phyloP scores from a whole-genome alignment of 2,888 invertebrate species.

The Drosophila prostipennis region DNA sequence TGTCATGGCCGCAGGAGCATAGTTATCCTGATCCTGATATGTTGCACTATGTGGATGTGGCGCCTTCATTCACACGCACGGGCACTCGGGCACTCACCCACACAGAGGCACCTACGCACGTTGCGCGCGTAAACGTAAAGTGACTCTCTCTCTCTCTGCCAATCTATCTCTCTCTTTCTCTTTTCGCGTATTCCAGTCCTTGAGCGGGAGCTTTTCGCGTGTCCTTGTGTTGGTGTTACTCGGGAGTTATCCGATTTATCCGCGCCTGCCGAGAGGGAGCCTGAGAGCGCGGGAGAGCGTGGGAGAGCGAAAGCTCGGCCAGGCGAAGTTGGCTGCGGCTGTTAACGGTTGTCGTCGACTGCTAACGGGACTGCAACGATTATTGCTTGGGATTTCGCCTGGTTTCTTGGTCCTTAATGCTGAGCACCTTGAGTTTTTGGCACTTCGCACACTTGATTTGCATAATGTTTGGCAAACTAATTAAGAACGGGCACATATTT shows the following conservation, averaged over 20 bases:
- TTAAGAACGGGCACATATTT: slow-evolving; percentile 50
- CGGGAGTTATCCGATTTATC: slow-evolving; percentile 64
- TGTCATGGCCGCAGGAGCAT: slow-evolving; percentile 63
- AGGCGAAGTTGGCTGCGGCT: slow-evolving; percentile 66
- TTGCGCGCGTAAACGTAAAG: slow-evolving; percentile 77
- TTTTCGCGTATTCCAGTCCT: slow-evolving; percentile 74
- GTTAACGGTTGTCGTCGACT: slow-evolving; percentile 44
- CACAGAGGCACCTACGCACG: slow-evolving; percentile 43
- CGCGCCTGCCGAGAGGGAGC: slow-evolving; percentile 61
- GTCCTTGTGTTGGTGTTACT: slow-evolving; percentile 66
- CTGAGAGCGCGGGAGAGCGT: slow-evolving; percentile 10
- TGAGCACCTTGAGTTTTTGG: slow-evolving; percentile 53
- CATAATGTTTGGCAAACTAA: slow-evolving; percentile 54
- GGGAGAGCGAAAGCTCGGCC: slow-evolving; percentile 29
- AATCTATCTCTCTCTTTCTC: slow-evolving; percentile 11
- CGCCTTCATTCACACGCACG: slow-evolving; percentile 68
- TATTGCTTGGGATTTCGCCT: slow-evolving; percentile 21
- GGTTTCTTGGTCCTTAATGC: slow-evolving; percentile 19
- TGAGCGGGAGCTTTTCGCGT: slow-evolving; percentile 55
- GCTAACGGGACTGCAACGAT: slow-evolving; percentile 28
- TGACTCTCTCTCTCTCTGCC: slow-evolving; percentile 36
- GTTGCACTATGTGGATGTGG: slow-evolving; percentile 59
- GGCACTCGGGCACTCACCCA: slow-evolving; percentile 49
- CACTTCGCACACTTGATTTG: slow-evolving; percentile 68
- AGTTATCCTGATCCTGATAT: slow-evolving; percentile 66